phyloP scores from a whole-genome alignment of 2,888 invertebrate species.

The Netelia inedita region DNA sequence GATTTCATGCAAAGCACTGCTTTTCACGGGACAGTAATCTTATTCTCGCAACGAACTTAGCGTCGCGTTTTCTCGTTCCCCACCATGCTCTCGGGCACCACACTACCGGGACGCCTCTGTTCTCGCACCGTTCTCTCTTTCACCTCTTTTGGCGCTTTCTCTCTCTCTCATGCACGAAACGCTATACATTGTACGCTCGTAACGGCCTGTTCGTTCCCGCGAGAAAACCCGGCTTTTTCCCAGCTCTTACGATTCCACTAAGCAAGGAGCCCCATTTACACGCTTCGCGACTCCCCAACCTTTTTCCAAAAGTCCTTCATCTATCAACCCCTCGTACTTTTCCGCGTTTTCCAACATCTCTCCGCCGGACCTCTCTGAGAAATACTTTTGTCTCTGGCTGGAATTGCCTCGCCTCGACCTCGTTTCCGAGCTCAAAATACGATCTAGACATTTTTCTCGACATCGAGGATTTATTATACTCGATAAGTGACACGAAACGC shows the following conservation, averaged over 20 bases:
- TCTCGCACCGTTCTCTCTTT: slow-evolving; percentile 46
- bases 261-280: slow-evolving; percentile 76
- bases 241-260: slow-evolving; percentile 67
- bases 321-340: slow-evolving; percentile 26
- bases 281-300: slow-evolving; percentile 63
- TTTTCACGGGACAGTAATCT: slow-evolving; percentile 80
- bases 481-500: no score
- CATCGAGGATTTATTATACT: no score
- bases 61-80: slow-evolving; percentile 59
- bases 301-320: slow-evolving; percentile 26
- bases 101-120: slow-evolving; percentile 18
- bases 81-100: slow-evolving; percentile 14
- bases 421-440: neutral
- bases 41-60: slow-evolving; percentile 81
- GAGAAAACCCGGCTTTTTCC: slow-evolving; percentile 35
- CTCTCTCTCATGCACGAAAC: slow-evolving; percentile 21
- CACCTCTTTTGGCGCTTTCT: slow-evolving; percentile 24
- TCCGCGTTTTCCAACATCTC: neutral
- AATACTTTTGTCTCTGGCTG: neutral
- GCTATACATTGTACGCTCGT: slow-evolving; percentile 19
- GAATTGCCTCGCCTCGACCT: slow-evolving; percentile 9
- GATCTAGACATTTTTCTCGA: no score
- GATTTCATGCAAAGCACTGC: slow-evolving; percentile 80
- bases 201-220: slow-evolving; percentile 64
- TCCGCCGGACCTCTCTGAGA: neutral